A percentile compares a stretch with the other conserved stretches of the same genome.
Evolutionary conservation across 2,113 vertebrate genomes (phyloP).

Genomic region (Ifrita kowaldi): DNA sequence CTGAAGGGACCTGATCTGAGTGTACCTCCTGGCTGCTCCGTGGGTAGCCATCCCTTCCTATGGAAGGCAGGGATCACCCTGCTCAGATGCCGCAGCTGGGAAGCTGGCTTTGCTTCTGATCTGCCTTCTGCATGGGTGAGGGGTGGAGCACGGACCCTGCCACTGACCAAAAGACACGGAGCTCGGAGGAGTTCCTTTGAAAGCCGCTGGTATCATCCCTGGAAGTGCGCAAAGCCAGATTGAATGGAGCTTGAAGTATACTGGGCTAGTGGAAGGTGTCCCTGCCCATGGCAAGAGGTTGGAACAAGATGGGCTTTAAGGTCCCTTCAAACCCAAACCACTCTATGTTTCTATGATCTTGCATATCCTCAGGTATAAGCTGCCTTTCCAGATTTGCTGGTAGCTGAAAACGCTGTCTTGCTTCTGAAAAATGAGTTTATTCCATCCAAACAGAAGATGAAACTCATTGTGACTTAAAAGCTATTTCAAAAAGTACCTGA

Average conservation of each 20-base stretch:
- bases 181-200: background rate
- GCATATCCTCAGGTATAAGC: background rate
- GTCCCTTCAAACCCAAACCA: background rate
- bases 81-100: fast-evolving
- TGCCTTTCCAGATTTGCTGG: background rate
- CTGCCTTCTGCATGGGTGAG: fast-evolving
- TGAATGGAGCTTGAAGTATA: background rate
- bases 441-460: background rate
- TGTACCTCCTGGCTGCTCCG: fast-evolving
- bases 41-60: too few species aligned
- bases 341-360: background rate
- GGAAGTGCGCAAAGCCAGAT: too few species aligned
- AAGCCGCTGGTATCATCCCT: background rate
- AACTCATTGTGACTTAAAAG: background rate
- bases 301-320: background rate
- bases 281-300: background rate
- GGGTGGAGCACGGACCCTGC: background rate
- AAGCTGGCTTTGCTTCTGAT: fast-evolving
- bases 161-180: fast-evolving
- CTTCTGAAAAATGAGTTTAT: background rate
- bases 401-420: background rate
- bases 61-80: fast-evolving
- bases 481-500: background rate
- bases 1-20: background rate
- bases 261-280: background rate